phyloP scores from a whole-genome alignment of 2,113 vertebrate species.

The Polyodon spathula region DNA sequence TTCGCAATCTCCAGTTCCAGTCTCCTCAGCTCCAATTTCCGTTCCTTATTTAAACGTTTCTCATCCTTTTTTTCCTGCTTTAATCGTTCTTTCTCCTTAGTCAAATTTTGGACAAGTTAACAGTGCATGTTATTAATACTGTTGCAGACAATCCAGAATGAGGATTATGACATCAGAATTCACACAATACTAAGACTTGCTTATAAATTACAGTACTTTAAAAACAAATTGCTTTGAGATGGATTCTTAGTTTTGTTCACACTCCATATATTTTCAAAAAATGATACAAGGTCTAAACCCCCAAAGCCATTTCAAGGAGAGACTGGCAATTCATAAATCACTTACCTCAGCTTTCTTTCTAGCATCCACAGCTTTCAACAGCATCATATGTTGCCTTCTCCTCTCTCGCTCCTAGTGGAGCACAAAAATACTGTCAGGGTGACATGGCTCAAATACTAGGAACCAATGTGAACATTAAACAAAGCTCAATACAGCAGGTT shows the following conservation, averaged over 20 bases:
- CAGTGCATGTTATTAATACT: slow-evolving; percentile 6
- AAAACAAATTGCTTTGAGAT: slow-evolving; percentile 7
- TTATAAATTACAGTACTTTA: slow-evolving; percentile 16
- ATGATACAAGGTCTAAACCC: not conserved
- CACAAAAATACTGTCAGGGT: slow-evolving; percentile 49
- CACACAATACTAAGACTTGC: slow-evolving; percentile 6
- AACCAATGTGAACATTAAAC: slow-evolving; percentile 25
- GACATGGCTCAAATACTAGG: slow-evolving; percentile 27
- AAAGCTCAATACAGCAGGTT: slow-evolving; percentile 51
- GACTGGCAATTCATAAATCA: not conserved
- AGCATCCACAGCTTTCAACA: slow-evolving; percentile 88
- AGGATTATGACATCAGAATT: slow-evolving; percentile 24
- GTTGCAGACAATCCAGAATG: slow-evolving; percentile 5
- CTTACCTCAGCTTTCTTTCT: slow-evolving; percentile 88
- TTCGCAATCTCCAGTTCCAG: slow-evolving; percentile 86
- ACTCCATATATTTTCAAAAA: slow-evolving; percentile 15
- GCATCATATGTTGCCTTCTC: slow-evolving; percentile 84
- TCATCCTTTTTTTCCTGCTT: slow-evolving; percentile 90
- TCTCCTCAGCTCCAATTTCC: slow-evolving; percentile 77
- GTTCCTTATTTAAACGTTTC: slow-evolving; percentile 87
- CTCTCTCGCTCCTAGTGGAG: slow-evolving; percentile 80
- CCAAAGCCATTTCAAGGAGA: slow-evolving; percentile 13
- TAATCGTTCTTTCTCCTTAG: slow-evolving; percentile 80
- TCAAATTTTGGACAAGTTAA: slow-evolving; percentile 20
- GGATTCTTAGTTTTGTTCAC: slow-evolving; percentile 19